A percentile compares a stretch with the other conserved stretches of the same genome.
phyloP scores from a whole-genome alignment of 1,140 invertebrate species.

The Heliconius himera region DNA sequence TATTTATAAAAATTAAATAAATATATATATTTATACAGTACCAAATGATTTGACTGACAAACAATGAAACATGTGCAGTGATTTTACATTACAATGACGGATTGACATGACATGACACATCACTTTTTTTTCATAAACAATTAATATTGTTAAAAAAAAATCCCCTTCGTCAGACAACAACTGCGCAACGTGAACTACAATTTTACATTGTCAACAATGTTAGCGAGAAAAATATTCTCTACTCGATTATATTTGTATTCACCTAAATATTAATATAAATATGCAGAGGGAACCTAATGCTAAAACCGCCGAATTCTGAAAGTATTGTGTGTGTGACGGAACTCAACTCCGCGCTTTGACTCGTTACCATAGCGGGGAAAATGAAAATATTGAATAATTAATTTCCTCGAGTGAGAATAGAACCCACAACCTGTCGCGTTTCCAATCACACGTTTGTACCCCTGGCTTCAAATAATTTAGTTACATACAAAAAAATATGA shows the following conservation, averaged over 20 bases:
- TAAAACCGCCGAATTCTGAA: too few species aligned
- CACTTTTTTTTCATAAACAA: slow-evolving; percentile 43
- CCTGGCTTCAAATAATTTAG: too few species aligned
- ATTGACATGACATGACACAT: slow-evolving; percentile 38
- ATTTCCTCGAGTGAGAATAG: too few species aligned
- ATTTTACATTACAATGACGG: slow-evolving; percentile 20
- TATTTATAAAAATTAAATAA: background rate
- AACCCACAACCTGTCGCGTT: too few species aligned
- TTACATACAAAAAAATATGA: background rate
- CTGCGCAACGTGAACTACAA: background rate
- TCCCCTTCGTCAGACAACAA: background rate
- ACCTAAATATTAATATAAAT: too few species aligned
- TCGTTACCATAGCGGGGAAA: too few species aligned
- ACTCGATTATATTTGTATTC: too few species aligned
- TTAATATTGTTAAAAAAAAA: background rate
- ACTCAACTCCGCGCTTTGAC: too few species aligned
- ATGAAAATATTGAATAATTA: too few species aligned
- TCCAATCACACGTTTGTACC: too few species aligned
- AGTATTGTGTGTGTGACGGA: too few species aligned
- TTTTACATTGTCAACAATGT: background rate
- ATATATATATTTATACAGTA: background rate
- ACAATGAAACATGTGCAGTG: slow-evolving; percentile 16
- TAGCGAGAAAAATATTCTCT: background rate
- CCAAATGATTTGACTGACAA: slow-evolving; percentile 26
- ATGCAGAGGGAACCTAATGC: too few species aligned